Percentiles rank a stretch among this genome's conserved stretches.
Conservation (phyloP, 2,113 vertebrate genomes). For the Crotophaga sulcirostris region DNA sequence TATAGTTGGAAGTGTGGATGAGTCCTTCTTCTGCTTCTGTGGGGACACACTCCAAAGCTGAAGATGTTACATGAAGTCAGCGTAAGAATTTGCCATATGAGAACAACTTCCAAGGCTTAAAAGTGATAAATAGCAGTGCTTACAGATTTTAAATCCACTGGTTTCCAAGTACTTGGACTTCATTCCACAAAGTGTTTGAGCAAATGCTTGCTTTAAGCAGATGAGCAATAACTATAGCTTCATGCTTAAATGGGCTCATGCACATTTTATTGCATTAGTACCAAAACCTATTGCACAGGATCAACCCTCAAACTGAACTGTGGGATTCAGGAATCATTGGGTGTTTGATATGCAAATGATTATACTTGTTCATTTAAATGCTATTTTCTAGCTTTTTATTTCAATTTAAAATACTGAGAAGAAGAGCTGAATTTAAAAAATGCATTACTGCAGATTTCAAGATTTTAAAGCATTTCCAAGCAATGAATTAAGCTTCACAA, state of each 20-base stretch:
- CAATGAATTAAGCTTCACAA: neutral
- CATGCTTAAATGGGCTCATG: neutral
- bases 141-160: neutral
- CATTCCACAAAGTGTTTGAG: neutral
- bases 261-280: neutral
- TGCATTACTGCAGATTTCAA: neutral
- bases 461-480: neutral
- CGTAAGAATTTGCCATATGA: neutral
- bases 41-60: neutral
- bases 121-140: neutral
- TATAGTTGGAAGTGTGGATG: neutral
- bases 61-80: neutral
- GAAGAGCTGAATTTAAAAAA: neutral
- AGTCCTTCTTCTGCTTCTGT: neutral
- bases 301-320: neutral
- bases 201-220: neutral
- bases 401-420: neutral
- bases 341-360: neutral
- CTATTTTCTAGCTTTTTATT: neutral
- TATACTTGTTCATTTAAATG: neutral
- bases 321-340: rapidly evolving
- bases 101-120: neutral
- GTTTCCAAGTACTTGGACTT: neutral
- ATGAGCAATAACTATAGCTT: neutral
- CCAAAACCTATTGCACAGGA: neutral